Evolutionary conservation across 2,797 vertebrate species (phyloP).

Genomic region (Etheostoma nigrum): DNA sequence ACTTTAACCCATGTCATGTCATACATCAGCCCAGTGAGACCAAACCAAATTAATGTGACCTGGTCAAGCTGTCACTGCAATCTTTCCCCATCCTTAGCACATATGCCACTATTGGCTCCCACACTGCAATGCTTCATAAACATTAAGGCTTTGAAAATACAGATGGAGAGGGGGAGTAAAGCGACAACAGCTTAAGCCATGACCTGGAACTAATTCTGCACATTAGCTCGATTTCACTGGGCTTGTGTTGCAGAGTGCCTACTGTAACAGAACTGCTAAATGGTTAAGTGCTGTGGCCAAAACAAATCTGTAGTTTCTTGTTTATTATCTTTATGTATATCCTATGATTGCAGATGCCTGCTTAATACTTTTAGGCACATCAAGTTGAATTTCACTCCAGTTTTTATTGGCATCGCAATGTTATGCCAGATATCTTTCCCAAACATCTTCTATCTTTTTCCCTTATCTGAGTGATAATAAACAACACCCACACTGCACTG

Average conservation of each 20-base stretch:
- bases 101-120: constrained; percentile 49
- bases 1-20: background rate
- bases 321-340: constrained; percentile 8
- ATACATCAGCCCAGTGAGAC: constrained; percentile 27
- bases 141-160: constrained; percentile 60
- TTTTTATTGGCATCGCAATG: constrained; percentile 44
- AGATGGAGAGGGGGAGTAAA: constrained; percentile 60
- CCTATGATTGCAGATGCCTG: background rate
- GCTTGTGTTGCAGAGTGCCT: constrained; percentile 38
- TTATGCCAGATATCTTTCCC: constrained; percentile 27
- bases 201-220: constrained; percentile 73
- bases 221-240: constrained; percentile 58
- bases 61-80: constrained; percentile 47
- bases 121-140: constrained; percentile 53
- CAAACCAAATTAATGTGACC: constrained; percentile 34
- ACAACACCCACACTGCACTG: constrained; percentile 56
- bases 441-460: constrained; percentile 33
- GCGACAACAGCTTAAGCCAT: constrained; percentile 61
- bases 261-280: constrained; percentile 38
- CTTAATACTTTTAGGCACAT: background rate
- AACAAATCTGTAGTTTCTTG: background rate
- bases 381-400: constrained; percentile 6
- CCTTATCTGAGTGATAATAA: constrained; percentile 58
- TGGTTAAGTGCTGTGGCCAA: background rate
- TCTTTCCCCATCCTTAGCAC: constrained; percentile 33